phyloP scores from a whole-genome alignment of 2,888 invertebrate species.

The Holacanthella duospinosa region DNA sequence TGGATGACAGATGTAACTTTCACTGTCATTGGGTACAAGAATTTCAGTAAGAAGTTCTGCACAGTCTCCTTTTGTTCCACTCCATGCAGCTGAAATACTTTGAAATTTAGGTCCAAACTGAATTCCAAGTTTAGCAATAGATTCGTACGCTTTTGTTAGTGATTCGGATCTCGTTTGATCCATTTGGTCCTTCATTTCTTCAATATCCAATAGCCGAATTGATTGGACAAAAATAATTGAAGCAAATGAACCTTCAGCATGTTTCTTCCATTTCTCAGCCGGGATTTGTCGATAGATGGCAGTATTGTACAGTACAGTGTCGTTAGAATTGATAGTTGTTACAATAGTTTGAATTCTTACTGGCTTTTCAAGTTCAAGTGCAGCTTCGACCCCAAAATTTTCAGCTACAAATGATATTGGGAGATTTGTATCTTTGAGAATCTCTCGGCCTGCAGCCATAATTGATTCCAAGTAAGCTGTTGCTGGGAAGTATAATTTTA shows the following conservation, averaged over 20 bases:
- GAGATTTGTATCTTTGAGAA: conserved; percentile 10
- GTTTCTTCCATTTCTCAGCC: not conserved
- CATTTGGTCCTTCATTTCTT: conserved; percentile 13
- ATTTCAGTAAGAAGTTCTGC: conserved; percentile 5
- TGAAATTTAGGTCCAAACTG: conserved; percentile 22
- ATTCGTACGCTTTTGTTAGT: conserved; percentile 15
- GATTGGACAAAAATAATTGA: not conserved
- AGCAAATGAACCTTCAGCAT: not conserved
- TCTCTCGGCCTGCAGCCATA: conserved; percentile 18
- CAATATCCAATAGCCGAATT: no score
- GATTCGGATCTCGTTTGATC: conserved; percentile 5
- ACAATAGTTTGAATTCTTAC: conserved; percentile 15
- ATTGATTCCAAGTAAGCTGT: conserved; percentile 22
- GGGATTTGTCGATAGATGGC: not conserved
- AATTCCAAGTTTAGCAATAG: conserved; percentile 17
- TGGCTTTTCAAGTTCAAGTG: conserved; percentile 9
- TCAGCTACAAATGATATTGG: conserved; percentile 17
- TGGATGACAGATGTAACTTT: conserved; percentile 18
- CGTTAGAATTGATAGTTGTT: not conserved
- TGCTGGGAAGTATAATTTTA: conserved; percentile 21
- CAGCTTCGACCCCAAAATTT: conserved; percentile 17
- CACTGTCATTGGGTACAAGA: not conserved
- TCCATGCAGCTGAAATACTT: conserved; percentile 20
- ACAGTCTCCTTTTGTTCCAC: not conserved
- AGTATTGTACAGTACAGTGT: not conserved